Percentiles rank a stretch among this genome's conserved stretches.
Conservation (phyloP, 2,888 invertebrate genomes). For the Agrypnus murinus region DNA sequence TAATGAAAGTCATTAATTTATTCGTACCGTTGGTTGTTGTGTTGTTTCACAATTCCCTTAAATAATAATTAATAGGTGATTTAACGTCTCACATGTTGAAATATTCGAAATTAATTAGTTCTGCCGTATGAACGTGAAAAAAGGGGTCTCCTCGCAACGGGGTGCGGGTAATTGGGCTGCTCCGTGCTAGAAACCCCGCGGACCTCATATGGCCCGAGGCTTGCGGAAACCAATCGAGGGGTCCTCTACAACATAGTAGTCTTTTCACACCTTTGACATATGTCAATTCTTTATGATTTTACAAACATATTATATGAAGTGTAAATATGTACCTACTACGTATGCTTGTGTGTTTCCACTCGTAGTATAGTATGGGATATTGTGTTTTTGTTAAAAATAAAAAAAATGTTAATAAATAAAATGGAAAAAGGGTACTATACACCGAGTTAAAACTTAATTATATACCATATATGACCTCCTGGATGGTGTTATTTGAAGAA, state of each 20-base stretch:
- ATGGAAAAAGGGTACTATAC: constrained; percentile 11
- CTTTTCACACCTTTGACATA: constrained; percentile 39
- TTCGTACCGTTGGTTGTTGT: constrained; percentile 42
- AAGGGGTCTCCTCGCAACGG: constrained; percentile 42
- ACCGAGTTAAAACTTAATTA: neutral
- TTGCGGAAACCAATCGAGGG: constrained; percentile 6
- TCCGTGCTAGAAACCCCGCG: constrained; percentile 47
- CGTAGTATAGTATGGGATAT: neutral
- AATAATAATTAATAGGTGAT: constrained; percentile 45
- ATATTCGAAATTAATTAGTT: constrained; percentile 46
- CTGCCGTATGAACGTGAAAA: neutral
- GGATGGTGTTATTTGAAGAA: neutral
- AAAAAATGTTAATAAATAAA: constrained; percentile 7
- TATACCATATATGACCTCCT: neutral
- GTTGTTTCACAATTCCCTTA: constrained; percentile 43
- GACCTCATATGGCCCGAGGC: constrained; percentile 10
- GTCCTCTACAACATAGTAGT: constrained; percentile 21
- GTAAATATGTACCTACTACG: constrained; percentile 12
- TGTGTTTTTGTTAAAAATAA: neutral
- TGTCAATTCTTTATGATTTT: constrained; percentile 32
- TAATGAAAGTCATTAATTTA: constrained; percentile 46
- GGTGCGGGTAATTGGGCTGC: constrained; percentile 53
- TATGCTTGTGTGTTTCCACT: neutral
- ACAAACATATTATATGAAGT: constrained; percentile 13
- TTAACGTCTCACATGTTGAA: constrained; percentile 40